A percentile compares a stretch with the other conserved stretches of the same genome.
These are phyloP conservation scores for Triops cancriformis DNA, from an alignment of 1,140 invertebrate species.

Conservation along the genomic window DNA sequence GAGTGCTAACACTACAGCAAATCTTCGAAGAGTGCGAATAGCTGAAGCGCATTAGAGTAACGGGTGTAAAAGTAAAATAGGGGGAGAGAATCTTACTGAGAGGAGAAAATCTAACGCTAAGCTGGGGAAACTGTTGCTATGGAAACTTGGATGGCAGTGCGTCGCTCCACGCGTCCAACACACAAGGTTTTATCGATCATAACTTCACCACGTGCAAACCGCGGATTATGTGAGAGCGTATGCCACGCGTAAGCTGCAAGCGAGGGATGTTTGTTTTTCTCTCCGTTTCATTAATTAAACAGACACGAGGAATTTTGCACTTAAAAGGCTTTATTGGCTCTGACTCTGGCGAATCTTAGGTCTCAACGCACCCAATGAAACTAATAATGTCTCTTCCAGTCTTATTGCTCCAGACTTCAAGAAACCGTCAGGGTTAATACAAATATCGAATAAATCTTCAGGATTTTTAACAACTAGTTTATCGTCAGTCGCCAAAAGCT, in stretches of 20 bases:
- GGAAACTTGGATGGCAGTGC: background rate
- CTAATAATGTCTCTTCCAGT: background rate
- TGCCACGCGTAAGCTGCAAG: background rate
- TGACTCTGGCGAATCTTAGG: background rate
- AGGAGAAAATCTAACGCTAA: background rate
- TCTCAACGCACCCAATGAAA: background rate
- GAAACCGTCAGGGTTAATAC: background rate
- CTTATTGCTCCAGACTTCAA: background rate
- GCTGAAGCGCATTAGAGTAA: background rate
- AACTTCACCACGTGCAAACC: background rate
- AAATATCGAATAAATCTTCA: slow-evolving; percentile 64
- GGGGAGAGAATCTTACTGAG: background rate
- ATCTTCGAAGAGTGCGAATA: background rate
- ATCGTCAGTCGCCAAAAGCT: slow-evolving; percentile 74
- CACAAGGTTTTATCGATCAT: background rate
- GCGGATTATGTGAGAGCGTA: background rate
- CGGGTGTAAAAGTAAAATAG: background rate
- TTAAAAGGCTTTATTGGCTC: background rate
- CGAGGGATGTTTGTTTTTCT: background rate
- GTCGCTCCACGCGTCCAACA: background rate
- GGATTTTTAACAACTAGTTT: slow-evolving; percentile 66
- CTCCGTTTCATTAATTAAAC: background rate
- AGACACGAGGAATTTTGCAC: background rate
- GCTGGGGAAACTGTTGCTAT: background rate
- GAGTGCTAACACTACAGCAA: background rate